phyloP scores from a whole-genome alignment of 2,113 vertebrate species.

The Galeopterus variegatus region DNA sequence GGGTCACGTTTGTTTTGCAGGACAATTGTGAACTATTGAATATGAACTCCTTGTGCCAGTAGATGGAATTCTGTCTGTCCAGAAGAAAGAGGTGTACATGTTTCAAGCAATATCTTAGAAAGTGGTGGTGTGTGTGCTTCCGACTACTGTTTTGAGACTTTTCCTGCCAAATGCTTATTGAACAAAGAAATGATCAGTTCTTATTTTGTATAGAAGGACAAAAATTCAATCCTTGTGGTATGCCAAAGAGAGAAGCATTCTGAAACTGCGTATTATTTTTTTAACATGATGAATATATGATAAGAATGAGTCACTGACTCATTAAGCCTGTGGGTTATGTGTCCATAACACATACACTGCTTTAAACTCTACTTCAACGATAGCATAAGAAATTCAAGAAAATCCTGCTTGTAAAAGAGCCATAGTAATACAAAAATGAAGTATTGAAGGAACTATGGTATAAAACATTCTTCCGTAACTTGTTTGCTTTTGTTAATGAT shows the following conservation, averaged over 20 bases:
- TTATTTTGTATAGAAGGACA: background rate
- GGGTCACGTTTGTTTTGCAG: slow-evolving; percentile 35
- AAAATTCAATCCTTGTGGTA: background rate
- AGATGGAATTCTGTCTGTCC: slow-evolving; percentile 34
- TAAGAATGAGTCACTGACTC: slow-evolving; percentile 45
- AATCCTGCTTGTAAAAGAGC: background rate
- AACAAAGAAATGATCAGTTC: slow-evolving; percentile 36
- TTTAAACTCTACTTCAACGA: background rate
- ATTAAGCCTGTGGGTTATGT: background rate
- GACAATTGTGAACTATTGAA: slow-evolving; percentile 24
- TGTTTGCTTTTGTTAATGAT: slow-evolving; percentile 2
- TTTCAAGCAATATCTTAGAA: slow-evolving; percentile 15
- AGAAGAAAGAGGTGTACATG: slow-evolving; percentile 20
- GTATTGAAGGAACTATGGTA: slow-evolving; percentile 8
- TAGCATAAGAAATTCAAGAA: background rate
- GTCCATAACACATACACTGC: background rate
- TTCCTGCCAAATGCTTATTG: background rate
- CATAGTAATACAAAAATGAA: background rate
- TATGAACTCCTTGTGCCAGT: slow-evolving; percentile 52
- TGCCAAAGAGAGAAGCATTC: background rate
- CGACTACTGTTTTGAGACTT: background rate
- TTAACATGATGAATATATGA: slow-evolving; percentile 57
- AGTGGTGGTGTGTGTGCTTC: background rate
- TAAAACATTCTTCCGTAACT: background rate
- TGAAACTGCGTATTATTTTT: slow-evolving; percentile 29